Evolutionary conservation across 2,797 vertebrate species (phyloP).

Genomic region (Hipposideros larvatus): DNA sequence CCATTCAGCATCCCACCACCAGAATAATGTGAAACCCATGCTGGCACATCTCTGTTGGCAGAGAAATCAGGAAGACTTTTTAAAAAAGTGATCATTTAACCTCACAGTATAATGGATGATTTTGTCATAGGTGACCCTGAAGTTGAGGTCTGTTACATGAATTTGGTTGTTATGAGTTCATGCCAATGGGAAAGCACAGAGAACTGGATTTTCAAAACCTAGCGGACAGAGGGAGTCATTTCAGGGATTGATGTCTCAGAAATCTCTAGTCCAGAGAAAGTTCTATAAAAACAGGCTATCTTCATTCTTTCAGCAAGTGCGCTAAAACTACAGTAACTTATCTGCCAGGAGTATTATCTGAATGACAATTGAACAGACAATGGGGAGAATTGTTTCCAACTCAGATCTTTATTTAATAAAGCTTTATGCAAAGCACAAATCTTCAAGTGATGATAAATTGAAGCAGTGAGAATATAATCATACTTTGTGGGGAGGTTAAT

Average conservation of each 20-base stretch:
- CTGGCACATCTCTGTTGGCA: not conserved
- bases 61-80: not conserved
- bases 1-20: not conserved
- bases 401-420: constrained; percentile 39
- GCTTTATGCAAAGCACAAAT: not conserved
- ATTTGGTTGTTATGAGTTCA: not conserved
- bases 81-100: not conserved
- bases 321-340: not conserved
- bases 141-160: not conserved
- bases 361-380: not conserved
- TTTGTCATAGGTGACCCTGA: not conserved
- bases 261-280: not conserved
- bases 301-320: not conserved
- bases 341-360: not conserved
- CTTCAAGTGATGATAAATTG: not conserved
- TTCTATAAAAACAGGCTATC: not conserved
- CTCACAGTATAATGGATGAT: not conserved
- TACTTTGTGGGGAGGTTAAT: not conserved
- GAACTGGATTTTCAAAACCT: not conserved
- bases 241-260: not conserved
- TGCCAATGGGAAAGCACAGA: not conserved
- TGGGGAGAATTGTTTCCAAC: constrained; percentile 5
- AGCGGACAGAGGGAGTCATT: not conserved
- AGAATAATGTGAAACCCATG: not conserved
- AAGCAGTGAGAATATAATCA: not conserved